Conservation (phyloP, 2,797 vertebrate genomes). For the Hafferia zeledoni region DNA sequence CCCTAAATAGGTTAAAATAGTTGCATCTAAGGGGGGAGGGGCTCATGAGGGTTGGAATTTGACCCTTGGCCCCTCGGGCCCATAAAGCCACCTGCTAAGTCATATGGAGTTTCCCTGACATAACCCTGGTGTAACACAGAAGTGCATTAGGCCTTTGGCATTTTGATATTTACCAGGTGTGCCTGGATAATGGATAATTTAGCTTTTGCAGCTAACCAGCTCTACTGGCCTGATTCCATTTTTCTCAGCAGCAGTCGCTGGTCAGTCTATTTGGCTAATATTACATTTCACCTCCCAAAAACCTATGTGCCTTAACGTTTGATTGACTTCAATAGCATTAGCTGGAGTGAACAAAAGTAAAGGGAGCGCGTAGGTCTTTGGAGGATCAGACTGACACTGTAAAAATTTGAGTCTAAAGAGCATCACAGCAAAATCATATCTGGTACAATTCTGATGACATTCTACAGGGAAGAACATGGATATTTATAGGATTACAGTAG, state of each 20-base stretch:
- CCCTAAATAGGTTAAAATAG: neutral
- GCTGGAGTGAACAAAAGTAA: neutral
- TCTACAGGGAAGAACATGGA: neutral
- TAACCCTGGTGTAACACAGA: neutral
- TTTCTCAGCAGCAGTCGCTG: neutral
- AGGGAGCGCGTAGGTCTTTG: neutral
- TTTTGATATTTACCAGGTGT: slow-evolving; percentile 29
- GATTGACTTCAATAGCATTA: neutral
- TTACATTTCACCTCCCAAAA: neutral
- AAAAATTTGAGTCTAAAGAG: neutral
- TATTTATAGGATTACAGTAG: neutral
- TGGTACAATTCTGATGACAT: neutral
- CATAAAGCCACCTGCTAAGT: neutral
- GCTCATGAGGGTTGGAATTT: neutral
- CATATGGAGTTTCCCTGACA: neutral
- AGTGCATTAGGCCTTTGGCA: neutral
- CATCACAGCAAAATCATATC: neutral
- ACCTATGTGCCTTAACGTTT: fast-evolving
- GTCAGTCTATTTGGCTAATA: neutral
- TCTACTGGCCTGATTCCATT: neutral
- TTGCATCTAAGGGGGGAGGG: neutral
- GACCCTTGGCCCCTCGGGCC: neutral
- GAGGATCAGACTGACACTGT: neutral
- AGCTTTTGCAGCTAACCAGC: neutral
- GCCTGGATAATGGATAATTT: neutral